A percentile compares a stretch with the other conserved stretches of the same genome.
These are phyloP conservation scores for Chrysopa pallens DNA, from an alignment of 1,140 invertebrate genomes.

Conservation along the genomic window DNA sequence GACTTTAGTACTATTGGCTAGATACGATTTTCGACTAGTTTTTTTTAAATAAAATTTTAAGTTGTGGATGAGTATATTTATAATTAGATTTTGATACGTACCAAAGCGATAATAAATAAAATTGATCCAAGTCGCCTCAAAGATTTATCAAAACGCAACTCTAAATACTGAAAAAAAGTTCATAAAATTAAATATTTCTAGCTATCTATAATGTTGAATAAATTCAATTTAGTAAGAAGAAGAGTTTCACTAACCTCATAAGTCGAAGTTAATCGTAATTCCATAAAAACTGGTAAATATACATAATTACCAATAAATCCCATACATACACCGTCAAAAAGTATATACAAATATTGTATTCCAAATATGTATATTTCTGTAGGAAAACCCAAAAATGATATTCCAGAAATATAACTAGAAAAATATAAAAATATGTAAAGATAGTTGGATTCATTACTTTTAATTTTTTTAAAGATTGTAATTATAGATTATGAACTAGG, in stretches of 20 bases:
- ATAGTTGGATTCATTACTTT: too few species aligned
- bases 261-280: slow-evolving; percentile 57
- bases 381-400: slow-evolving; percentile 49
- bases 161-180: slow-evolving; percentile 54
- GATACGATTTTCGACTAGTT: too few species aligned
- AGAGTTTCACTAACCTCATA: slow-evolving; percentile 58
- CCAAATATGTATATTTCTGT: slow-evolving; percentile 70
- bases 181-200: too few species aligned
- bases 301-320: slow-evolving; percentile 44
- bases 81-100: slow-evolving; percentile 23
- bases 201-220: slow-evolving; percentile 17
- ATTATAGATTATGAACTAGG: too few species aligned
- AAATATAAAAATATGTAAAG: not conserved
- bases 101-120: slow-evolving; percentile 50
- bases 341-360: slow-evolving; percentile 45
- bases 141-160: slow-evolving; percentile 50
- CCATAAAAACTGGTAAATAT: slow-evolving; percentile 65
- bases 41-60: not conserved
- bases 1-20: too few species aligned
- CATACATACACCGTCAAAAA: slow-evolving; percentile 39
- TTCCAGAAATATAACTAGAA: slow-evolving; percentile 41
- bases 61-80: too few species aligned
- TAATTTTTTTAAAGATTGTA: too few species aligned
- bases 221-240: too few species aligned
- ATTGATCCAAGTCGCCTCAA: slow-evolving; percentile 54